Evolutionary conservation across 2,113 vertebrate genomes (phyloP), one percentile per base, ranked within the genome.

Genomic region (Myrmecophaga tridactyla): DNA sequence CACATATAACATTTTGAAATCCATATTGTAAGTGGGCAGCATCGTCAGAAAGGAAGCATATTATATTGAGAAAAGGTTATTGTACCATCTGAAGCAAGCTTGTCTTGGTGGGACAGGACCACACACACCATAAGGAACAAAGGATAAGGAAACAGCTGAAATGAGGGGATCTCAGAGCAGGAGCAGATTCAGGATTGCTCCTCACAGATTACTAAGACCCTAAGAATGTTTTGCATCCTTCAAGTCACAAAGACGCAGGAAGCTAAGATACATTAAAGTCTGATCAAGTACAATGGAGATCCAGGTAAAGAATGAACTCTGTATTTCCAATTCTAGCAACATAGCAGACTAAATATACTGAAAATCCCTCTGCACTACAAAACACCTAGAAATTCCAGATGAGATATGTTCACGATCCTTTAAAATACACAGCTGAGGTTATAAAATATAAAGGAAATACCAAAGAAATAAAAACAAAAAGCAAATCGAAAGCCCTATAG

Each of bases 381-480:
- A 94, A 89, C 21, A 63, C 69, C 27, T 80, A 86, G 8, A 84
- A 86, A 89, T 73, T 48, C 27, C 88, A 13, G 3, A 80, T 56
- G 51, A 92, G 81, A 70, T 51, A 86, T 27, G 77, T 81, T 12
- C 18, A 82, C 34, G 2, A 69, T 31, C 23, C 13, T 58, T 69
- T 63, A 13, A 89, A 92, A 80, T 58, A 7, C 21, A 58, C 83
- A 86, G 14, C 34, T 94, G 43, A 94, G 73, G 73, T 76, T 13
- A 89, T n/a, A 94, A 85, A 81, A 70, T 81, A 51, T 60, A 92
- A 89, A 89, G 27, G 11, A 96, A 90, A 78, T 62, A 43, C 3
- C 15, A 25, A 65, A 6, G 2, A 2, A 43, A 25, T 72, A 2
- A 9, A 39, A 25, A 77, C 86, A 82, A 69, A 58, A 72, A 51